Percentiles rank a stretch among this genome's conserved stretches.
phyloP scores from a whole-genome alignment of 92 coral and sea anemone genomes.

The Blastomussa wellsi region DNA sequence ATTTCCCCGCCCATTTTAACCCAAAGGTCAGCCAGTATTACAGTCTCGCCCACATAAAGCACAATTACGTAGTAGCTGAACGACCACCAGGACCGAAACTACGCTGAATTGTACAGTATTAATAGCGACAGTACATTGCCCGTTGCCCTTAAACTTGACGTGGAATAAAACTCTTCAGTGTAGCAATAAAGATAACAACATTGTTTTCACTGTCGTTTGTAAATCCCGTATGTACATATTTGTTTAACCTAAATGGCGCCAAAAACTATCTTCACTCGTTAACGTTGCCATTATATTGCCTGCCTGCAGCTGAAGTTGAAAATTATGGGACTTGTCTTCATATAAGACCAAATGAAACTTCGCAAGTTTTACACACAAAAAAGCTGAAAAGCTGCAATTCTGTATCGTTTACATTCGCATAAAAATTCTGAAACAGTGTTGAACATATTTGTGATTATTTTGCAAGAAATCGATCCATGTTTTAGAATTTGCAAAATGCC shows the following conservation, averaged over 20 bases:
- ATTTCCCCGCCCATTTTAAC: constrained; percentile 13
- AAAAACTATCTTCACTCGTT: neutral
- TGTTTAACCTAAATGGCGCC: constrained; percentile 12
- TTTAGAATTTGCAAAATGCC: no score
- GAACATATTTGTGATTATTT: no score
- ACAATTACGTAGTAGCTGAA: neutral
- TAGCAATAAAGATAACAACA: constrained; percentile 2
- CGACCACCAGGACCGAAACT: neutral
- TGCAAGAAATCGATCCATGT: no score
- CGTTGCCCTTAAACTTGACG: no score
- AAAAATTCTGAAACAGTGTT: no score
- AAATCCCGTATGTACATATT: constrained; percentile 6
- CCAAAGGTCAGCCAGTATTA: neutral
- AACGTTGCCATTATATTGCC: neutral
- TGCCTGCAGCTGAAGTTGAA: neutral
- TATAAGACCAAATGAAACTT: neutral
- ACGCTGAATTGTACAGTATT: neutral
- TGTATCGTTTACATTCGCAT: neutral
- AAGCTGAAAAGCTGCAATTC: neutral
- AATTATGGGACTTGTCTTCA: neutral
- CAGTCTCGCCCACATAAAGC: neutral
- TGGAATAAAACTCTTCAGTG: neutral
- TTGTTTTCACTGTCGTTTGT: constrained; percentile 4
- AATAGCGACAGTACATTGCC: neutral
- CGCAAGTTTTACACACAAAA: neutral